A percentile compares a stretch with the other conserved stretches of the same genome.
phyloP scores from a whole-genome alignment of 35 echinoderm and acorn worm genomes.

The Hemicentrotus pulcherrimus region DNA sequence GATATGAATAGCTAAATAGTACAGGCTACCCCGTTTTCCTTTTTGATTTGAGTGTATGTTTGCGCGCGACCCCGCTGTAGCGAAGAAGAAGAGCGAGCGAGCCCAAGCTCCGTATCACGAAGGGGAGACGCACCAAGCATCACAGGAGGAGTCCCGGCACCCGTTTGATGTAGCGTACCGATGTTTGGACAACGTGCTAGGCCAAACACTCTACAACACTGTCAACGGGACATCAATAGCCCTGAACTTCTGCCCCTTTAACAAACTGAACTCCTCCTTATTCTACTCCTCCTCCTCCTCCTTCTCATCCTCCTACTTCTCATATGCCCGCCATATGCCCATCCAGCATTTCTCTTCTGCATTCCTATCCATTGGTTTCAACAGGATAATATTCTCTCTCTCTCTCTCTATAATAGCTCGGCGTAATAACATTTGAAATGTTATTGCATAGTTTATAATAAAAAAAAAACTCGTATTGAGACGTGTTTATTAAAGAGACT shows the following conservation, averaged over 20 bases:
- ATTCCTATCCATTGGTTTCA: neutral
- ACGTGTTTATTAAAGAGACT: too few relatives aligned
- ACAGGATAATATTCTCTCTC: too few relatives aligned
- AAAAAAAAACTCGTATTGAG: too few relatives aligned
- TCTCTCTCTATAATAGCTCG: too few relatives aligned
- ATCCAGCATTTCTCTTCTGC: neutral
- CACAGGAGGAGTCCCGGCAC: slow-evolving; percentile 6
- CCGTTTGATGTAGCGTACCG: slow-evolving; percentile 42
- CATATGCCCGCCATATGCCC: neutral
- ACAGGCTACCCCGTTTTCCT: neutral
- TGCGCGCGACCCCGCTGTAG: neutral
- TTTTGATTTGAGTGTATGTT: neutral
- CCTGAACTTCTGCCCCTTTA: slow-evolving; percentile 14
- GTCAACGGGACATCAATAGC: slow-evolving; percentile 34
- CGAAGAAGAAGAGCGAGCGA: neutral
- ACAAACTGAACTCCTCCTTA: neutral
- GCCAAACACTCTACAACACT: slow-evolving; percentile 21
- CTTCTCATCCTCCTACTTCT: too few relatives aligned
- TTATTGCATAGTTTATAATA: too few relatives aligned
- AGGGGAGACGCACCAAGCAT: neutral
- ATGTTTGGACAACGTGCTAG: slow-evolving; percentile 41
- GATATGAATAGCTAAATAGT: neutral
- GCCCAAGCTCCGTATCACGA: neutral
- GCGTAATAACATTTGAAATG: too few relatives aligned
- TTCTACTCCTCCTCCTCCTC: neutral